Base-by-base conservation (phyloP, 2,888 invertebrate genomes). In the Romanomermis culicivorax region DNA sequence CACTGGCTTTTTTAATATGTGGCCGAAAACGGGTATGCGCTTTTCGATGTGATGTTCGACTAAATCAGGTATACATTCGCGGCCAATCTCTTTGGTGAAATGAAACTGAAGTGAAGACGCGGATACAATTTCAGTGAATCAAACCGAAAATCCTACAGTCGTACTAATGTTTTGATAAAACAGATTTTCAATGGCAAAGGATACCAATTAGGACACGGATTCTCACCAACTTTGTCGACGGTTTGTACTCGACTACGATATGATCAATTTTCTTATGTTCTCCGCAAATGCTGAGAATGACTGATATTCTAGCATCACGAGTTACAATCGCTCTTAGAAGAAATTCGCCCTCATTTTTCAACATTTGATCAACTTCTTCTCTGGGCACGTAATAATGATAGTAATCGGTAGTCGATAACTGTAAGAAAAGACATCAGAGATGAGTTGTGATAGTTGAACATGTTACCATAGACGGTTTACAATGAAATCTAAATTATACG, bases 361-460 rank as follows among this genome's bases (percentile, higher is more conserved):
- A 29, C 11, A 49, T 17, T 27, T 25, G 7, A 14, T 49, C 50
- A 29, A 27, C 50, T 27, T 27, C 26, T 7, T 27, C 50, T 14
- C 50, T 25, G 11, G 50, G 50, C 50, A 49, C 25, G 29, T 27
- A 29, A 29, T 49, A 49, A 27, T 49, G 50, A 49, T 49, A 49
- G 20, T 49, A 49, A 17, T 36, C 17, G 7, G 7, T 7, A 11
- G 7, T 36, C 36, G 36, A 36, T 36, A 36, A 11, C 36, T 36
- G 7, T 17, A 36, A 17, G 17, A 36, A 36, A 36, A 36, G 17
- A 36, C 36, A 36, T n/a, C n/a, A n/a, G n/a, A n/a, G n/a, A n/a
- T n/a, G n/a, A n/a, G n/a, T n/a, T n/a, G n/a, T n/a, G n/a, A n/a
- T n/a, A n/a, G n/a, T n/a, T n/a, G n/a, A n/a, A n/a, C n/a, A n/a